phyloP scores from a whole-genome alignment of 2,113 vertebrate species.

The Macquaria ambigua region DNA sequence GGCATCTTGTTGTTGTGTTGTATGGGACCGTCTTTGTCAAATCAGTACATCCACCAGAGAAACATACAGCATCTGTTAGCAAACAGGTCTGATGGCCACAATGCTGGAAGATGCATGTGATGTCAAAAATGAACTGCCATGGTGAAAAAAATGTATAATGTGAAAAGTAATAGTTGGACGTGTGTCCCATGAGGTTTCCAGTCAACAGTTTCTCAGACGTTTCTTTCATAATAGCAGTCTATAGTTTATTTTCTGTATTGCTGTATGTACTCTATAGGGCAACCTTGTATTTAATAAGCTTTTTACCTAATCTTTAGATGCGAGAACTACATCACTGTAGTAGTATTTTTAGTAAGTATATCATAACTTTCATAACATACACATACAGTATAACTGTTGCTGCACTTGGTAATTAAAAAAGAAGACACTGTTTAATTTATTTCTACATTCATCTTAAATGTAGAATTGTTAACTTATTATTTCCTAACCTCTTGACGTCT shows the following conservation, averaged over 20 bases:
- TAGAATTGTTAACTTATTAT: too few relatives aligned
- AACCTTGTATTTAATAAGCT: neutral
- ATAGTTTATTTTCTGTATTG: neutral
- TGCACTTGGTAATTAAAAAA: too few relatives aligned
- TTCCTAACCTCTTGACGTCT: neutral
- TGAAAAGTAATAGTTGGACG: too few relatives aligned
- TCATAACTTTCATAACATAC: too few relatives aligned
- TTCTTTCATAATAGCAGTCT: neutral
- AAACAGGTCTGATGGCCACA: neutral
- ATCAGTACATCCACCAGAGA: neutral
- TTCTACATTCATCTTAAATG: too few relatives aligned
- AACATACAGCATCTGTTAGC: neutral
- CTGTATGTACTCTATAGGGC: neutral
- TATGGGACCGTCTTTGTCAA: neutral
- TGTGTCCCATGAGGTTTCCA: too few relatives aligned
- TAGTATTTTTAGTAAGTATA: neutral
- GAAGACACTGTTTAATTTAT: too few relatives aligned
- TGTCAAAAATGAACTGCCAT: neutral
- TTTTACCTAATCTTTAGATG: neutral
- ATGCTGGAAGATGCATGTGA: neutral
- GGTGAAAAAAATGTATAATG: neutral
- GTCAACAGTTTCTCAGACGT: too few relatives aligned
- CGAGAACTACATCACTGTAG: neutral
- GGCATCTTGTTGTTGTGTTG: neutral
- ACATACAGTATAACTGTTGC: too few relatives aligned